Conservation (phyloP, 2,113 vertebrate genomes). For the Columba livia region DNA sequence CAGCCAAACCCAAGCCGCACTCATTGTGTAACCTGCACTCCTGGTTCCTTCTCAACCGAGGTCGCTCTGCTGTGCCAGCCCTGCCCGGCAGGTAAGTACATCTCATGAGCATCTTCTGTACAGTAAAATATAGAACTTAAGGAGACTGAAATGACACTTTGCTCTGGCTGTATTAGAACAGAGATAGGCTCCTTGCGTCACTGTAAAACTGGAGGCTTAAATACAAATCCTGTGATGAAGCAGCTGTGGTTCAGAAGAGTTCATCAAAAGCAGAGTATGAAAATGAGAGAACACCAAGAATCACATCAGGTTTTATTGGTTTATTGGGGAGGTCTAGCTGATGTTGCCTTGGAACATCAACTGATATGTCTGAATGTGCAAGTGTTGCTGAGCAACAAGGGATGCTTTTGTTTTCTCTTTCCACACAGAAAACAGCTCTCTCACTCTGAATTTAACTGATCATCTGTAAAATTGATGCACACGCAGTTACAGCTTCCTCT, state of each 20-base stretch:
- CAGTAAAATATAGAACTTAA: not conserved
- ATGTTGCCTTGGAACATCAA: not conserved
- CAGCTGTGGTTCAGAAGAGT: not conserved
- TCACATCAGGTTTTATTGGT: not conserved
- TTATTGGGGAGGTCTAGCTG: not conserved
- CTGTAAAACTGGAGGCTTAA: not conserved
- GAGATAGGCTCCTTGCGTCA: not conserved
- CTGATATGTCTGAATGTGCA: not conserved
- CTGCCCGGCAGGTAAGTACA: constrained; percentile 79
- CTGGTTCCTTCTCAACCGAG: constrained; percentile 69
- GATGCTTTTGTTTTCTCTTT: not conserved
- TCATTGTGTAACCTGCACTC: constrained; percentile 64
- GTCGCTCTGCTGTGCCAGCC: constrained; percentile 65
- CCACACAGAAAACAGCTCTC: not conserved
- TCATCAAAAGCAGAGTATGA: not conserved
- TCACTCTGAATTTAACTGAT: not conserved
- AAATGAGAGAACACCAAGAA: not conserved
- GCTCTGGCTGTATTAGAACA: not conserved
- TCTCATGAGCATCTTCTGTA: not conserved
- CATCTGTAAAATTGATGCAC: not conserved
- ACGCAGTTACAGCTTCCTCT: not conserved
- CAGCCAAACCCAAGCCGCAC: constrained; percentile 71
- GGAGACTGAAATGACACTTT: not conserved
- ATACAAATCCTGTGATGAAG: not conserved
- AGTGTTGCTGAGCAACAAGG: not conserved